A percentile compares a stretch with the other conserved stretches of the same genome.
Evolutionary conservation across 2,113 vertebrate species (phyloP).

Genomic region (Caranx melampygus): DNA sequence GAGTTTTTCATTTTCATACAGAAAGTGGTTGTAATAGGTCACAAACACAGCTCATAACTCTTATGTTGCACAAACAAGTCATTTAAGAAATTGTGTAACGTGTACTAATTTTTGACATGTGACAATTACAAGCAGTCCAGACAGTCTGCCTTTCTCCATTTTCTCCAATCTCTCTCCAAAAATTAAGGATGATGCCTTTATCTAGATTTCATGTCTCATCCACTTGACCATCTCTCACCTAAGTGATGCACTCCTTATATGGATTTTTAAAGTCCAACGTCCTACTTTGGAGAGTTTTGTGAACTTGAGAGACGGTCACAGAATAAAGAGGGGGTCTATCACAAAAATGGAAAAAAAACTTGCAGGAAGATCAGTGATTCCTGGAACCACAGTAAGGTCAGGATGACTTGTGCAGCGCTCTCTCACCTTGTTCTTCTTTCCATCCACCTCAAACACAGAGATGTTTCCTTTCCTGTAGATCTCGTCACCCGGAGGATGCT

Average conservation of each 20-base stretch:
- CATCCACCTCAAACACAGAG: conserved; percentile 98
- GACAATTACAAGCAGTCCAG: too few species aligned
- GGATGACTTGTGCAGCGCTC: too few species aligned
- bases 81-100: background rate
- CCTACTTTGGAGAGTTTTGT: background rate
- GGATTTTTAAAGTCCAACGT: background rate
- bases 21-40: too few species aligned
- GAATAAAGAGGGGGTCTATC: background rate
- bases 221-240: background rate
- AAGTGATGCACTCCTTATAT: background rate
- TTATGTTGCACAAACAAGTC: background rate
- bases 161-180: too few species aligned
- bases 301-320: background rate
- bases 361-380: background rate
- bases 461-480: conserved; percentile 96
- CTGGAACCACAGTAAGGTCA: background rate
- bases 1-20: background rate
- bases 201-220: background rate
- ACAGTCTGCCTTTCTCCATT: background rate
- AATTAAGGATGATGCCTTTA: background rate
- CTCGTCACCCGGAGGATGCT: conserved; percentile 96
- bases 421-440: conserved; percentile 96
- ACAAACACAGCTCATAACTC: too few species aligned
- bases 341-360: background rate
- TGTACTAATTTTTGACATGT: background rate